A percentile compares a stretch with the other conserved stretches of the same genome.
Conservation (phyloP, 1,140 invertebrate genomes). For the Saccostrea cuccullata region DNA sequence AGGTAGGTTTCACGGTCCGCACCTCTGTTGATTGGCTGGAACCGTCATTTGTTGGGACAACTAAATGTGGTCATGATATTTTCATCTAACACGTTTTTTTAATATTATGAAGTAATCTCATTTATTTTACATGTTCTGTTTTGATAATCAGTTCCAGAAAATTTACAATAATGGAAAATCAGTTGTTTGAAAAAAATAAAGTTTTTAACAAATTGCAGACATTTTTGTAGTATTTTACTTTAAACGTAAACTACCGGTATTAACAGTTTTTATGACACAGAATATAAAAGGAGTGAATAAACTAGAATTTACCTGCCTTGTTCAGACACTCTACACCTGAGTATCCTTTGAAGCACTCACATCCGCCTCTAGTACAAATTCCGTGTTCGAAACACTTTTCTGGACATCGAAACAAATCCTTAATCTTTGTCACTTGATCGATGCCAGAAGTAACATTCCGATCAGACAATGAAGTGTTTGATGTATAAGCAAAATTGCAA, state of each 20-base stretch:
- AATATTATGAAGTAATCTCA: no score
- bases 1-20: neutral
- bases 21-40: neutral
- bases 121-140: no score
- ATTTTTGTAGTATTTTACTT: no score
- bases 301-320: conserved; percentile 48
- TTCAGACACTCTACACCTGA: conserved; percentile 49
- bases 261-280: neutral
- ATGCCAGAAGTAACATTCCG: neutral
- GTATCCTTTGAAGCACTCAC: conserved; percentile 47
- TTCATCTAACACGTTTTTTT: neutral
- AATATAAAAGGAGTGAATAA: neutral
- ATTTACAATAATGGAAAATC: no score
- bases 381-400: conserved; percentile 53
- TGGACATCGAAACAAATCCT: conserved; percentile 44
- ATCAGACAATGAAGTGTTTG: neutral
- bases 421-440: conserved; percentile 30
- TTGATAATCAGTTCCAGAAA: no score
- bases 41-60: conserved; percentile 23
- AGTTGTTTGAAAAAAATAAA: no score
- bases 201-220: no score
- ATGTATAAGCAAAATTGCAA: conserved; percentile 40
- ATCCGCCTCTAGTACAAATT: conserved; percentile 44
- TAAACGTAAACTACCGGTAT: no score
- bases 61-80: neutral